phyloP scores from a whole-genome alignment of 2,113 vertebrate species.

The Perca flavescens region DNA sequence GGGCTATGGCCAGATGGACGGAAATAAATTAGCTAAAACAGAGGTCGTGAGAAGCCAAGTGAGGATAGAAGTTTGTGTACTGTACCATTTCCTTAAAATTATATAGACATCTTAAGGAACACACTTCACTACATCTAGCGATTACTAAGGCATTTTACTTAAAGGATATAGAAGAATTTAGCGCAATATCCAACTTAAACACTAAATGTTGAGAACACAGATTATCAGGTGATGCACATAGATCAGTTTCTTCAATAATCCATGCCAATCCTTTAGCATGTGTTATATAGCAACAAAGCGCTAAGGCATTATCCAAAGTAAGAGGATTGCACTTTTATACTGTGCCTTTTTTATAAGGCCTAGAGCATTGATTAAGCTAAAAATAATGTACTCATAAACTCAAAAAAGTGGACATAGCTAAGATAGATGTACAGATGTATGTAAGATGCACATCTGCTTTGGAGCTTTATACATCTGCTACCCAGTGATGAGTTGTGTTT shows the following conservation, averaged over 20 bases:
- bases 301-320: not conserved
- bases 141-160: not conserved
- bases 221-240: not conserved
- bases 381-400: slow-evolving; percentile 1
- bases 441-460: not conserved
- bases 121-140: not conserved
- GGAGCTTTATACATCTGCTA: not conserved
- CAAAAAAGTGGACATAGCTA: not conserved
- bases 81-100: not conserved
- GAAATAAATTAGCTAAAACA: slow-evolving; percentile 44
- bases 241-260: not conserved
- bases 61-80: not conserved
- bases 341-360: not conserved
- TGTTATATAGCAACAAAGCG: not conserved
- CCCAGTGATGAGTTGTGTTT: not conserved
- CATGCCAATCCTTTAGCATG: not conserved
- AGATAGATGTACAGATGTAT: not conserved
- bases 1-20: slow-evolving; percentile 42
- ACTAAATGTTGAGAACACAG: not conserved
- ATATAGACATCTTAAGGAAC: not conserved
- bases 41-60: slow-evolving; percentile 34
- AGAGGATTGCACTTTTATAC: not conserved
- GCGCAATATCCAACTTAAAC: not conserved
- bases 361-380: not conserved
- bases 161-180: not conserved